These are phyloP conservation scores for Odontamblyopus lacepedii DNA, from an alignment of 2,797 vertebrate genomes.

Conservation along the genomic window DNA sequence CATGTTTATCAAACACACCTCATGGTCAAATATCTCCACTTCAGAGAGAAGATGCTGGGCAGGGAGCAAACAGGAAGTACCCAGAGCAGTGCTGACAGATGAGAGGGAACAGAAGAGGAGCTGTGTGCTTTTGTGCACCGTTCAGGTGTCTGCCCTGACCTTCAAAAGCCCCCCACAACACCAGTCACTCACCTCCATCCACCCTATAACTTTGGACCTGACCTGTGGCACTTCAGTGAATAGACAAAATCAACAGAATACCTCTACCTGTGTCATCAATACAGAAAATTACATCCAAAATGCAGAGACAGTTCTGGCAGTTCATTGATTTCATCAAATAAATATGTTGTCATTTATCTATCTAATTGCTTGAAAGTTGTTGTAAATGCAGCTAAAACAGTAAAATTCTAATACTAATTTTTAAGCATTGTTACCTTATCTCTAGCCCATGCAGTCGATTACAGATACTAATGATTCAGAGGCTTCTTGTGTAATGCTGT, in stretches of 20 bases:
- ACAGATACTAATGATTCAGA: neutral
- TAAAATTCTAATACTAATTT: too few species aligned
- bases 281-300: too few species aligned
- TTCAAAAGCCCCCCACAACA: neutral
- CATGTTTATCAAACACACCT: slow-evolving; percentile 73
- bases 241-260: too few species aligned
- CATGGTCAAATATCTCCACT: slow-evolving; percentile 65
- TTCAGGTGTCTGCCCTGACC: slow-evolving; percentile 68
- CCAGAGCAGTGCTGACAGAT: slow-evolving; percentile 67
- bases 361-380: too few species aligned
- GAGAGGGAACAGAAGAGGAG: slow-evolving; percentile 59
- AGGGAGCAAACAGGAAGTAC: slow-evolving; percentile 62
- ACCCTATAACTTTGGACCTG: neutral
- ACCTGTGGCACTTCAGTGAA: neutral
- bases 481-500: neutral
- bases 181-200: neutral
- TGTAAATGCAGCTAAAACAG: too few species aligned
- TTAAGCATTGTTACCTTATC: too few species aligned
- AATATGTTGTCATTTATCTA: too few species aligned
- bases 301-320: too few species aligned
- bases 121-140: slow-evolving; percentile 65
- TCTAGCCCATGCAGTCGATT: neutral
- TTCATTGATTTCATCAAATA: too few species aligned
- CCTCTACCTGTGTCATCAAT: too few species aligned
- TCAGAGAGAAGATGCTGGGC: slow-evolving; percentile 53